Base-by-base conservation (phyloP, 2,113 vertebrate genomes). In the Onychostoma macrolepis region DNA sequence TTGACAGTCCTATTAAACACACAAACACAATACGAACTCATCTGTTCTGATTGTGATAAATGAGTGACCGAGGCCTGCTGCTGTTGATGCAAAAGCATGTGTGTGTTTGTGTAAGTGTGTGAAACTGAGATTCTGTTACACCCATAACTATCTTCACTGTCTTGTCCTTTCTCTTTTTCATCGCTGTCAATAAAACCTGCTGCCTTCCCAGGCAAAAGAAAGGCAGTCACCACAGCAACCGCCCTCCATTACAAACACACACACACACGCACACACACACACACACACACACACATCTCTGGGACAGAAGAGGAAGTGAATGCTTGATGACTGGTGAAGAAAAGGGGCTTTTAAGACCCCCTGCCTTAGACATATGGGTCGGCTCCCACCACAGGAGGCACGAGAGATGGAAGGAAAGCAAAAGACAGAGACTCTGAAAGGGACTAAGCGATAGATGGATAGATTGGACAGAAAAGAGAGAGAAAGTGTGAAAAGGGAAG, bases 151-250 rank as follows among this genome's bases (percentile, higher is more conserved):
- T 84, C 30, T 50, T 85, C 28, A 43, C 65, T 56, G 50, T 84
- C 81, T 81, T 72, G 74, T 80, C 78, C 45, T 81, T 82, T 58
- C 58, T 56, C 80, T 48, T 69, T 30, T 36, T 41, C 67, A 72
- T 26, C 89, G 90, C 92, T 94, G 94, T 94, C 95, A 95, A 90
- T 90, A 94, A 94, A 95, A 95, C 91, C 93, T 94, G 95, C 89
- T 92, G 79, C 86, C 91, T 95, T 95, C 94, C 92, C 94, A 96
- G 91, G 79, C 71, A 77, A 65, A 74, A 92, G 87, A 89, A 93
- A 90, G 92, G 90, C 33, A 89, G 93, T 93, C 83, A 58, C 92
- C 91, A 91, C 87, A 80, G 92, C 90, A 90, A 93, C 78, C 53
- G 65, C n/a, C 53, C 83, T 78, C 67, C 30, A 24, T 69, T 36